Evolutionary conservation across 2,888 invertebrate genomes (phyloP).

Genomic region (Ferdinandea cuprea): DNA sequence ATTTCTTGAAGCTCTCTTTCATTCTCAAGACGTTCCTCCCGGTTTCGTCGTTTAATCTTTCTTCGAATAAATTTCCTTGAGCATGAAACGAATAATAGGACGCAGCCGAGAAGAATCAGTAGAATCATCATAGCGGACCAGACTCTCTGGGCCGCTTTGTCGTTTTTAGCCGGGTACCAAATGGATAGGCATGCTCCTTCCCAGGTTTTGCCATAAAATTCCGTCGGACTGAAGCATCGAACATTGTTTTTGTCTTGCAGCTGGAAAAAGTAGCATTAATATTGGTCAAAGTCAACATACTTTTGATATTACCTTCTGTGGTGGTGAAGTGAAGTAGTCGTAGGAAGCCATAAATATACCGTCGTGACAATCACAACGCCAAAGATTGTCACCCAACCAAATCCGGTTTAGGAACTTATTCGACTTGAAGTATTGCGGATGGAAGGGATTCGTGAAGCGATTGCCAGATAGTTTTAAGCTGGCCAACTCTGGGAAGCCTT

Average conservation of each 20-base stretch:
- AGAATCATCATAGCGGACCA: constrained; percentile 86
- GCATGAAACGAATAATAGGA: constrained; percentile 77
- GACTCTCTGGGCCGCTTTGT: constrained; percentile 83
- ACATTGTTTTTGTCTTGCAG: constrained; percentile 82
- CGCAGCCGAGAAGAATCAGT: constrained; percentile 79
- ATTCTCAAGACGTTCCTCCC: constrained; percentile 83
- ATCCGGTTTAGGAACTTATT: constrained; percentile 86
- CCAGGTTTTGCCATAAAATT: constrained; percentile 87
- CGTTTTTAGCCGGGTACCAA: constrained; percentile 85
- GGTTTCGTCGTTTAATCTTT: constrained; percentile 81
- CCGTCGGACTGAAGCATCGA: constrained; percentile 87
- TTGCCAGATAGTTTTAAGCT: constrained; percentile 88
- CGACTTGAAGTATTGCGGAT: constrained; percentile 85
- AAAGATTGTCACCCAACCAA: constrained; percentile 89
- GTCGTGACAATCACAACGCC: constrained; percentile 89
- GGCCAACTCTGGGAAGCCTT: constrained; percentile 85
- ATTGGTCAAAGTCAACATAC: background rate
- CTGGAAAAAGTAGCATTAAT: constrained; percentile 72
- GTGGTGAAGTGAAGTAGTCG: constrained; percentile 85
- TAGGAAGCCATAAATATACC: constrained; percentile 86
- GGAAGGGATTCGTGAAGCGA: constrained; percentile 87
- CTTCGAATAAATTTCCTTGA: constrained; percentile 84
- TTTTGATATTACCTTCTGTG: constrained; percentile 82
- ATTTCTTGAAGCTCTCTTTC: constrained; percentile 81
- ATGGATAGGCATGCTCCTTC: constrained; percentile 86